Evolutionary conservation across 2,113 vertebrate genomes (phyloP).

Genomic region (Sebastes schlegelii): DNA sequence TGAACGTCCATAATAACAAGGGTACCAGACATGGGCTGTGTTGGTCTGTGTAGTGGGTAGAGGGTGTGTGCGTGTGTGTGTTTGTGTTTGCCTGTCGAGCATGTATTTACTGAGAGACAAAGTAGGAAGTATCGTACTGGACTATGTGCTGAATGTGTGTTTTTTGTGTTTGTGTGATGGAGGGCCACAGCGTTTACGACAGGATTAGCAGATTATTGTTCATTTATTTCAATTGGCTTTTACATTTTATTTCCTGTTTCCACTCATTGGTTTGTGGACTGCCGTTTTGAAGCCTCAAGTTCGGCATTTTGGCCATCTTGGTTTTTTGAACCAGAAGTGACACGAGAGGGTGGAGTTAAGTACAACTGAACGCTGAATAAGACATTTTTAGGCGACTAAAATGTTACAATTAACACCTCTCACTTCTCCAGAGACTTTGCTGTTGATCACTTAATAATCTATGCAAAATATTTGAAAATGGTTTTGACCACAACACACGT

Average conservation of each 20-base stretch:
- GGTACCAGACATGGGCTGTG: conserved; percentile 71
- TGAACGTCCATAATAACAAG: conserved; percentile 74
- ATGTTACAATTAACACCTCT: too few species aligned
- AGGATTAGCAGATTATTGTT: not conserved
- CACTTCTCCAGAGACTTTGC: too few species aligned
- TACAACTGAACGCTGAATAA: too few species aligned
- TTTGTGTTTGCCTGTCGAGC: conserved; percentile 54
- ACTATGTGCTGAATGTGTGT: conserved; percentile 54
- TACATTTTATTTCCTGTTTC: not conserved
- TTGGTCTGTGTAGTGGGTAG: conserved; percentile 69
- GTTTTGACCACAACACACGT: not conserved
- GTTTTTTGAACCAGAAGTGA: too few species aligned
- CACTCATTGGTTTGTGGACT: too few species aligned
- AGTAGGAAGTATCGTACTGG: conserved; percentile 48
- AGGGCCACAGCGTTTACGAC: not conserved
- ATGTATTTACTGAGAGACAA: conserved; percentile 49
- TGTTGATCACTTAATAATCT: too few species aligned
- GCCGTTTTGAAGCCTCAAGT: too few species aligned
- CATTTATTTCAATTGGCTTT: not conserved
- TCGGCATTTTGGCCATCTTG: too few species aligned
- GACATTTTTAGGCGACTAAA: too few species aligned
- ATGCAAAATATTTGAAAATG: too few species aligned
- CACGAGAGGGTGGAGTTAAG: too few species aligned
- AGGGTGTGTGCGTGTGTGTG: conserved; percentile 32
- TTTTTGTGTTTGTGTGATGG: conserved; percentile 15